Conservation (phyloP, 2,888 invertebrate genomes). For the Lepidocyrtoides sp. region DNA sequence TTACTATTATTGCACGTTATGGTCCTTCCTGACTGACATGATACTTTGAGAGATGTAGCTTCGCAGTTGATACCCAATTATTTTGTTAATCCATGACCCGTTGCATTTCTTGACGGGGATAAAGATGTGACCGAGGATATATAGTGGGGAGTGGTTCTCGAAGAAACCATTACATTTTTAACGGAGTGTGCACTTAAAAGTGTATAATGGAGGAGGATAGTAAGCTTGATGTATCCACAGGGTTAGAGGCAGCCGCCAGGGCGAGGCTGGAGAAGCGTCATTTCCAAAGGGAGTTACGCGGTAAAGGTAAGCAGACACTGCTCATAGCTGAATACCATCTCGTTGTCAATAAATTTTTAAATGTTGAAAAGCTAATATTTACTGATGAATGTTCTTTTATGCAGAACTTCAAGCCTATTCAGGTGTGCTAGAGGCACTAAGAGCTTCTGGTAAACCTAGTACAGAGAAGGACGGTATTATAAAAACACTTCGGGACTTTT, state of each 20-base stretch:
- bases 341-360: too few species aligned
- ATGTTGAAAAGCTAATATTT: not conserved
- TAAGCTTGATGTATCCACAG: not conserved
- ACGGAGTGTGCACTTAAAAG: conserved; percentile 8
- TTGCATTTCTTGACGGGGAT: not conserved
- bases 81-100: not conserved
- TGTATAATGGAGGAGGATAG: conserved; percentile 69
- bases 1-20: too few species aligned
- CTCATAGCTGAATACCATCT: too few species aligned
- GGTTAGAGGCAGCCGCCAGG: not conserved
- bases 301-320: conserved; percentile 61
- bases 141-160: not conserved
- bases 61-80: not conserved
- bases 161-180: not conserved
- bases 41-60: not conserved
- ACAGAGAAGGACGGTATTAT: conserved; percentile 77
- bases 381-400: conserved; percentile 51
- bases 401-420: conserved; percentile 81
- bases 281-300: conserved; percentile 73
- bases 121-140: conserved; percentile 4
- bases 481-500: conserved; percentile 74
- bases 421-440: conserved; percentile 78
- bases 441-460: conserved; percentile 83
- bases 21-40: too few species aligned
- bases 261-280: conserved; percentile 38